Percentiles rank a stretch among this genome's conserved stretches.
Evolutionary conservation across 2,888 invertebrate genomes (phyloP).

Genomic region (Erynnis tages): DNA sequence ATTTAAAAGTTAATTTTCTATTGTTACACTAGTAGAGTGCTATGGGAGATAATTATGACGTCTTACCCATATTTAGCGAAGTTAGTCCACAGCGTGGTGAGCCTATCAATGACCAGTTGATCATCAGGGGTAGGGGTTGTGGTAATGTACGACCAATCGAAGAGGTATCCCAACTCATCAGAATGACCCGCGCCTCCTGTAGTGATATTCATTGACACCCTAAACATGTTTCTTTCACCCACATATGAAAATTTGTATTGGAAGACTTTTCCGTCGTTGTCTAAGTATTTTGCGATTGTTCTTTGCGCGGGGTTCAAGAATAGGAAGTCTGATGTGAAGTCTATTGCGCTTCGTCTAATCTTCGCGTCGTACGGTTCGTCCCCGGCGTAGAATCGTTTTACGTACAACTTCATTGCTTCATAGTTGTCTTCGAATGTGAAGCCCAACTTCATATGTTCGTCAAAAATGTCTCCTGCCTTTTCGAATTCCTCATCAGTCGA

Average conservation of each 20-base stretch:
- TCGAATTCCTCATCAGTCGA: slow-evolving; percentile 34
- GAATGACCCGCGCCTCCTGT: slow-evolving; percentile 40
- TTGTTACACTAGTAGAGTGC: too few species aligned
- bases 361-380: slow-evolving; percentile 41
- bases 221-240: slow-evolving; percentile 50
- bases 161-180: slow-evolving; percentile 50
- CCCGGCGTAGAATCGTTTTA: slow-evolving; percentile 53
- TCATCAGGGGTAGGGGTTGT: slow-evolving; percentile 38
- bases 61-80: slow-evolving; percentile 43
- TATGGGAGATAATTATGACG: too few species aligned
- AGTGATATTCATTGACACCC: slow-evolving; percentile 36
- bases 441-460: slow-evolving; percentile 2
- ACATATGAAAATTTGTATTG: slow-evolving; percentile 52
- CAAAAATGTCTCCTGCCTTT: slow-evolving; percentile 34
- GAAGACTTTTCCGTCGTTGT: slow-evolving; percentile 42
- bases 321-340: slow-evolving; percentile 47
- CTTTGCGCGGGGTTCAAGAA: slow-evolving; percentile 43
- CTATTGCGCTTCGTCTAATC: slow-evolving; percentile 34
- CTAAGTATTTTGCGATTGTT: slow-evolving; percentile 44
- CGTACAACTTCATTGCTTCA: slow-evolving; percentile 36
- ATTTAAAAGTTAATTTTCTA: too few species aligned
- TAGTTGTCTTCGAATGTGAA: slow-evolving; percentile 6
- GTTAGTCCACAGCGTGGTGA: slow-evolving; percentile 45
- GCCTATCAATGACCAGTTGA: slow-evolving; percentile 44
- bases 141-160: slow-evolving; percentile 35